Evolutionary conservation across 2,113 vertebrate genomes (phyloP).

Genomic region (Ammospiza nelsoni): DNA sequence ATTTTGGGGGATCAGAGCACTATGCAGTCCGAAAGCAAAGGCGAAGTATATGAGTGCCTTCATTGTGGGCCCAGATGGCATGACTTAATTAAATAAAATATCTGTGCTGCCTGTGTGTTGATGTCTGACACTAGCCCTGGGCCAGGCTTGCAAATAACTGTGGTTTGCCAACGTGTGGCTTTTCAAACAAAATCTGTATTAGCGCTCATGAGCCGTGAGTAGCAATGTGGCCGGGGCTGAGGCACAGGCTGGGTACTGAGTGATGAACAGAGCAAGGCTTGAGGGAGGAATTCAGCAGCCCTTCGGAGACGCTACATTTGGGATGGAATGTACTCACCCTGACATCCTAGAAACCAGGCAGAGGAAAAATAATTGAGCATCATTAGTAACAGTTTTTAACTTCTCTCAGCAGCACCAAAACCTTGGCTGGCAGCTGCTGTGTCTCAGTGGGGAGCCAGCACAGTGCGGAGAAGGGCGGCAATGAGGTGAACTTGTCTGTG

Average conservation of each 20-base stretch:
- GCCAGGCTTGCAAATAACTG: constrained; percentile 65
- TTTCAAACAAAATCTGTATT: constrained; percentile 53
- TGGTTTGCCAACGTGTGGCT: constrained; percentile 64
- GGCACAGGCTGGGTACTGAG: constrained; percentile 42
- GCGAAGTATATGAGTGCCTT: constrained; percentile 40
- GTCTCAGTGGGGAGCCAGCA: background rate
- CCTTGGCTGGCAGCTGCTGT: background rate
- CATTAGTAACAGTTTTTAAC: background rate
- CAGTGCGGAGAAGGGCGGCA: background rate
- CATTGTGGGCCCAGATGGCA: constrained; percentile 62
- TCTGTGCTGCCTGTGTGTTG: constrained; percentile 53
- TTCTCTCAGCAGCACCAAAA: background rate
- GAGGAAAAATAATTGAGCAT: background rate
- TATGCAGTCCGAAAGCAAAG: background rate
- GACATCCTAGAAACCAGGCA: background rate
- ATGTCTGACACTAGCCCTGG: constrained; percentile 60
- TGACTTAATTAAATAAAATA: constrained; percentile 66
- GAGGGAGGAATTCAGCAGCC: background rate
- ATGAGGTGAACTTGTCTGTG: background rate
- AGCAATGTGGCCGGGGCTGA: constrained; percentile 15
- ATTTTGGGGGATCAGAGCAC: background rate
- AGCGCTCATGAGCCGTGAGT: background rate
- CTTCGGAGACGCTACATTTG: background rate
- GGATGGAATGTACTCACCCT: background rate
- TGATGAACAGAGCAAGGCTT: background rate